Conservation (phyloP, 2,888 invertebrate genomes). For the Netelia melanura region DNA sequence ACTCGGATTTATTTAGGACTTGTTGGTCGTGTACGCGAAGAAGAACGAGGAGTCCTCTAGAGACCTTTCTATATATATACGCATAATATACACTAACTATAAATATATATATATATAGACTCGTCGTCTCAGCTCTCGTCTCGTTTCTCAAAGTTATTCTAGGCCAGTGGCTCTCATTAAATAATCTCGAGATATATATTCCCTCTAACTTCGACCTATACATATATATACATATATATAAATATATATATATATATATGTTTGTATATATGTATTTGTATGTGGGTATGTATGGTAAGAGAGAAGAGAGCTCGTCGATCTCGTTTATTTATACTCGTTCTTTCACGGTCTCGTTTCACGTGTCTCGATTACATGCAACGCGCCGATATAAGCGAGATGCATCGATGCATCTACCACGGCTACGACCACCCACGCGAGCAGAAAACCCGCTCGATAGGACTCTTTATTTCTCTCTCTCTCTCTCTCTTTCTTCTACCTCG, state of each 20-base stretch:
- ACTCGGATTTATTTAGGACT: slow-evolving; percentile 76
- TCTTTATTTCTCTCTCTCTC: background rate
- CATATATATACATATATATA: slow-evolving; percentile 9
- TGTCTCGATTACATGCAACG: slow-evolving; percentile 64
- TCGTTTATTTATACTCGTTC: slow-evolving; percentile 44
- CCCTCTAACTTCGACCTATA: background rate
- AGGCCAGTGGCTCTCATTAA: slow-evolving; percentile 77
- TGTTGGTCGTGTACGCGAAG: slow-evolving; percentile 36
- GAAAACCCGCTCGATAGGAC: slow-evolving; percentile 42
- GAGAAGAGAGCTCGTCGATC: slow-evolving; percentile 10
- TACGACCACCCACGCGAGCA: slow-evolving; percentile 62
- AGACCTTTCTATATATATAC: background rate
- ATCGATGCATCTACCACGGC: slow-evolving; percentile 57
- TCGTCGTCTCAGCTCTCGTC: slow-evolving; percentile 26
- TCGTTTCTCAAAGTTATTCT: slow-evolving; percentile 64
- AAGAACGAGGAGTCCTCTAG: slow-evolving; percentile 41
- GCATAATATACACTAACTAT: background rate
- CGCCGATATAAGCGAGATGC: slow-evolving; percentile 43
- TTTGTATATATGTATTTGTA: background rate
- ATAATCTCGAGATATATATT: slow-evolving; percentile 31
- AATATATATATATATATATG: background rate
- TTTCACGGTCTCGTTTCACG: slow-evolving; percentile 59
- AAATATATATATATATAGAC: background rate
- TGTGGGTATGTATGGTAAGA: background rate
- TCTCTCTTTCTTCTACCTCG: background rate